These are phyloP conservation scores for Tricholaema leucomelas DNA, from an alignment of 2,113 vertebrate genomes.

Conservation along the genomic window DNA sequence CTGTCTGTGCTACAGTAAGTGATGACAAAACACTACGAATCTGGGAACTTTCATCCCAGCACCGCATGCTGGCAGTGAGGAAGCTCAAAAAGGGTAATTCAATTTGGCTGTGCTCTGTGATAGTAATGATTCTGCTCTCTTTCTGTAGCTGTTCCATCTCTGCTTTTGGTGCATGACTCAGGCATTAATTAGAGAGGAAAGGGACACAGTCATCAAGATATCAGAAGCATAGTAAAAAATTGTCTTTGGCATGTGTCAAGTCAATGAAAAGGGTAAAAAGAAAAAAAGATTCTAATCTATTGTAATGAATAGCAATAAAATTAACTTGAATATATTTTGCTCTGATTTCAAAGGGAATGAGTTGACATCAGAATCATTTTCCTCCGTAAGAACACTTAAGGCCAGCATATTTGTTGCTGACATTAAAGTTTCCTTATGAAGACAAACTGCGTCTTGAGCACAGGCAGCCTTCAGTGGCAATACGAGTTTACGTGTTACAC, in stretches of 20 bases:
- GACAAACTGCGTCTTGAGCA: neutral
- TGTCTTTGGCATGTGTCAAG: slow-evolving; percentile 21
- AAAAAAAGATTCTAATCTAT: neutral
- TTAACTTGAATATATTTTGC: neutral
- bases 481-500: neutral
- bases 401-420: neutral
- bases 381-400: neutral
- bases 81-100: slow-evolving; percentile 95
- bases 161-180: neutral
- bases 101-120: neutral
- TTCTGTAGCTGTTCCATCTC: neutral
- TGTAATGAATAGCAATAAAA: slow-evolving; percentile 8
- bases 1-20: slow-evolving; percentile 94
- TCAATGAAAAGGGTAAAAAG: neutral
- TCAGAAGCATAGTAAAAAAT: neutral
- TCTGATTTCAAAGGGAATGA: neutral
- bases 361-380: slow-evolving; percentile 1
- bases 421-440: neutral
- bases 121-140: neutral
- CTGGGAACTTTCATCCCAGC: slow-evolving; percentile 95
- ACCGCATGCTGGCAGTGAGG: slow-evolving; percentile 96
- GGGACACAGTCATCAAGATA: neutral
- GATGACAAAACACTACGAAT: slow-evolving; percentile 95
- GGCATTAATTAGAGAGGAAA: neutral
- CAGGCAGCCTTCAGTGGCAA: neutral